Conservation (phyloP, 2,888 invertebrate genomes). For the Schizaphis graminum region DNA sequence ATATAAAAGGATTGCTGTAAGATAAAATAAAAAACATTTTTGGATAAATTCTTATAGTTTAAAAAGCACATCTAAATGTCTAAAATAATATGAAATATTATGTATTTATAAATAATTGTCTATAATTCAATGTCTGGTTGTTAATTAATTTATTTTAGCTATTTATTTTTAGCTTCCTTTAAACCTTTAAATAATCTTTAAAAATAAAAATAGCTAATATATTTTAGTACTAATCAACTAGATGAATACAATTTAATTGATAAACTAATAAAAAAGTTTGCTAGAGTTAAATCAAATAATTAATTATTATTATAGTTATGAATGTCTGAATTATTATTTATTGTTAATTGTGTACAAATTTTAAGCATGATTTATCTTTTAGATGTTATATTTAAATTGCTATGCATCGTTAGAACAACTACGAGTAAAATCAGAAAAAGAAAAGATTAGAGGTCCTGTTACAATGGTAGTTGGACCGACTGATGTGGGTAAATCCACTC, state of each 20-base stretch:
- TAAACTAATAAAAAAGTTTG: no score
- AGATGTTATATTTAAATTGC: slow-evolving; percentile 91
- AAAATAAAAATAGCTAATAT: background rate
- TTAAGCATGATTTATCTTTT: slow-evolving; percentile 27
- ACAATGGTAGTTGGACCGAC: slow-evolving; percentile 93
- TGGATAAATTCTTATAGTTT: background rate
- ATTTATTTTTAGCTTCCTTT: background rate
- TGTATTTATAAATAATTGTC: background rate
- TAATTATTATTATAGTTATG: background rate
- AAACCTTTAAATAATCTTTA: background rate
- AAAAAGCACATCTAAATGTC: no score
- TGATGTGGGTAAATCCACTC: slow-evolving; percentile 96
- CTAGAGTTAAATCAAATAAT: background rate
- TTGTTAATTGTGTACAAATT: background rate
- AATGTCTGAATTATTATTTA: background rate
- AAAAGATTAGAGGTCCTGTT: slow-evolving; percentile 83
- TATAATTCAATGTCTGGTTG: background rate
- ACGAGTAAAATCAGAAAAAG: slow-evolving; percentile 83
- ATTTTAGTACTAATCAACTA: background rate
- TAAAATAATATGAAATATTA: background rate
- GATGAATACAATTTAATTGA: background rate
- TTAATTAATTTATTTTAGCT: background rate
- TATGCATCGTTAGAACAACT: slow-evolving; percentile 95
- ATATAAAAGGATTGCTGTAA: background rate
- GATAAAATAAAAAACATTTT: background rate